A percentile compares a stretch with the other conserved stretches of the same genome.
phyloP scores from a whole-genome alignment of 2,888 invertebrate genomes.

The Caenorhabditis virilis region DNA sequence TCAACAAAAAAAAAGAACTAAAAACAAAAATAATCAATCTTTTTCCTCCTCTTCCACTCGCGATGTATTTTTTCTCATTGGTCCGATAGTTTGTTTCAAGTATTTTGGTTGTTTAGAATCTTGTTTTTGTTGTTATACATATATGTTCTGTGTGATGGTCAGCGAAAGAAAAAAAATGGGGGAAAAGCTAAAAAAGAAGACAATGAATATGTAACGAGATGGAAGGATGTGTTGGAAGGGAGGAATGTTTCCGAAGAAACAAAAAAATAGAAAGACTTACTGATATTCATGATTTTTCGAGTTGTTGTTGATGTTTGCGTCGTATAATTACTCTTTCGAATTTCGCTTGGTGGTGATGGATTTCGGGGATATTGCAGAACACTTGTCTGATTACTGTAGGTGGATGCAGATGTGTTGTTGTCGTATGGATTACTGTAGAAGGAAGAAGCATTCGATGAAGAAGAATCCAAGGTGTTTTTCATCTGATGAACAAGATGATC shows the following conservation, averaged over 20 bases:
- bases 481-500: slow-evolving; percentile 52
- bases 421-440: neutral
- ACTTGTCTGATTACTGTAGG: too few species aligned
- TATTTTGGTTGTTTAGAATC: too few species aligned
- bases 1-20: too few species aligned
- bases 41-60: too few species aligned
- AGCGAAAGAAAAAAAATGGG: too few species aligned
- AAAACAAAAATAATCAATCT: too few species aligned
- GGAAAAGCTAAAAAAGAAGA: slow-evolving; percentile 15
- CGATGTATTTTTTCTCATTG: too few species aligned
- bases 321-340: slow-evolving; percentile 4
- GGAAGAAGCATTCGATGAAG: neutral
- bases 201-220: slow-evolving; percentile 40
- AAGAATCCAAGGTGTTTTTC: slow-evolving; percentile 23
- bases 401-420: neutral
- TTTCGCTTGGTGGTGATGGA: slow-evolving; percentile 12
- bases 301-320: slow-evolving; percentile 16
- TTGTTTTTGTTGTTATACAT: too few species aligned
- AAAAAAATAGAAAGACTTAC: slow-evolving; percentile 18
- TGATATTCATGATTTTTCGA: slow-evolving; percentile 42
- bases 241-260: neutral
- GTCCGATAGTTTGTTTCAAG: too few species aligned
- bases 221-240: slow-evolving; percentile 7
- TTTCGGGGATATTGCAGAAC: slow-evolving; percentile 32
- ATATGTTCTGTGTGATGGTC: too few species aligned